These are phyloP conservation scores for Calidris pygmaea DNA, from an alignment of 2,113 vertebrate species.

Conservation along the genomic window DNA sequence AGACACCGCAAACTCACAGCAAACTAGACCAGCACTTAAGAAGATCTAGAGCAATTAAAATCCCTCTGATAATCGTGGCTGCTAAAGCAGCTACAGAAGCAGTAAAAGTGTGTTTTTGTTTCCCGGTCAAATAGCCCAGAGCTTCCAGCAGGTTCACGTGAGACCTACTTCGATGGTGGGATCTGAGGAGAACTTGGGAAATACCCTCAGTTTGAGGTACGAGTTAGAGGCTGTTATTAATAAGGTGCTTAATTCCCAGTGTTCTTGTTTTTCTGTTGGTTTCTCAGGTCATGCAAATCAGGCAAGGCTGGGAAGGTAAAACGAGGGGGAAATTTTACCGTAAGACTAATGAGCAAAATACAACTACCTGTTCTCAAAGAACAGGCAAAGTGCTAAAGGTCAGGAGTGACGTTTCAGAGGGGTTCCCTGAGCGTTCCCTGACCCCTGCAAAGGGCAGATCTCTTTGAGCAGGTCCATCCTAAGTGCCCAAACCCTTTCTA, in stretches of 20 bases:
- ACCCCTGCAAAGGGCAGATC: no score
- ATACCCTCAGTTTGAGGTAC: not conserved
- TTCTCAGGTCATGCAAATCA: not conserved
- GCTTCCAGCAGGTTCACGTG: not conserved
- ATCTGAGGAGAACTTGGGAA: not conserved
- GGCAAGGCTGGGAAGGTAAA: not conserved
- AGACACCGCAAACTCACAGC: not conserved
- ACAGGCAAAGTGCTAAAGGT: not conserved
- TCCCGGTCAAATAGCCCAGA: no score
- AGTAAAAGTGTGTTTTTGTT: not conserved
- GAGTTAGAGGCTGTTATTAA: not conserved
- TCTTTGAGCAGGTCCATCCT: no score
- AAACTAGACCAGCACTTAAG: not conserved
- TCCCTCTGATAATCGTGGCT: not conserved
- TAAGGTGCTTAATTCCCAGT: not conserved
- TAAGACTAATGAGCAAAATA: not conserved
- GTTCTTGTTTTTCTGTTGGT: no score
- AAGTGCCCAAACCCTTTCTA: not conserved
- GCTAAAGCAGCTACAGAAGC: not conserved
- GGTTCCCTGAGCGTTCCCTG: no score
- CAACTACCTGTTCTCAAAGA: not conserved
- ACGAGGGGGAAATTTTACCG: not conserved
- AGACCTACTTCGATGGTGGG: no score
- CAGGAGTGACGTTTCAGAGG: rapidly evolving
- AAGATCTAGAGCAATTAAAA: not conserved